phyloP scores from a whole-genome alignment of 2,888 invertebrate genomes.

The Cloeon dipterum region DNA sequence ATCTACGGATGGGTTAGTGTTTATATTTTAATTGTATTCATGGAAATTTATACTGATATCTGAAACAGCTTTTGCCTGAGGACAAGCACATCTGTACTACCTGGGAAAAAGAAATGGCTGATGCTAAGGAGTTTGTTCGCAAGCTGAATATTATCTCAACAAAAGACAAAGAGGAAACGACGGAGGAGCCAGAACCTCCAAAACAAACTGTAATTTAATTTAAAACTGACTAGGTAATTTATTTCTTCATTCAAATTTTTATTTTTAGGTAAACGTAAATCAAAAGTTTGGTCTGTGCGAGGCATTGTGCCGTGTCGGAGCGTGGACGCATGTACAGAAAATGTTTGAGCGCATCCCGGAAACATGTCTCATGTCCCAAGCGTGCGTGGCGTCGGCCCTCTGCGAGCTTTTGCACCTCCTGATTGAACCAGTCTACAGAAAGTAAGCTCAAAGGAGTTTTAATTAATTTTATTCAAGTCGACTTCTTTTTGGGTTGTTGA shows the following conservation, averaged over 20 bases:
- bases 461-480: background rate
- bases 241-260: conserved; percentile 3
- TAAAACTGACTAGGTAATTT: background rate
- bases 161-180: conserved; percentile 46
- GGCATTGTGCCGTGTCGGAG: conserved; percentile 66
- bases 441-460: conserved; percentile 23
- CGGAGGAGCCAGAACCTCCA: conserved; percentile 42
- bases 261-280: conserved; percentile 29
- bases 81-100: conserved; percentile 59
- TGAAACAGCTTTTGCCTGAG: conserved; percentile 50
- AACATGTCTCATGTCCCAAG: conserved; percentile 50
- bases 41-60: conserved; percentile 8
- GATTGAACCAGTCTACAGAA: conserved; percentile 68
- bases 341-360: conserved; percentile 66
- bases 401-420: conserved; percentile 60
- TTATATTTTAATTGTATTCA: background rate
- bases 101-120: conserved; percentile 58
- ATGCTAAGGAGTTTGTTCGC: conserved; percentile 70
- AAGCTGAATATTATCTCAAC: conserved; percentile 62
- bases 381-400: conserved; percentile 53
- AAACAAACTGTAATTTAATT: conserved; percentile 24
- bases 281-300: conserved; percentile 88
- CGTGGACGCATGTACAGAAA: conserved; percentile 67
- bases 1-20: conserved; percentile 71
- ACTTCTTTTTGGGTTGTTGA: no score